A percentile compares a stretch with the other conserved stretches of the same genome.
phyloP scores from a whole-genome alignment of 2,797 vertebrate species.

The Periparus ater region DNA sequence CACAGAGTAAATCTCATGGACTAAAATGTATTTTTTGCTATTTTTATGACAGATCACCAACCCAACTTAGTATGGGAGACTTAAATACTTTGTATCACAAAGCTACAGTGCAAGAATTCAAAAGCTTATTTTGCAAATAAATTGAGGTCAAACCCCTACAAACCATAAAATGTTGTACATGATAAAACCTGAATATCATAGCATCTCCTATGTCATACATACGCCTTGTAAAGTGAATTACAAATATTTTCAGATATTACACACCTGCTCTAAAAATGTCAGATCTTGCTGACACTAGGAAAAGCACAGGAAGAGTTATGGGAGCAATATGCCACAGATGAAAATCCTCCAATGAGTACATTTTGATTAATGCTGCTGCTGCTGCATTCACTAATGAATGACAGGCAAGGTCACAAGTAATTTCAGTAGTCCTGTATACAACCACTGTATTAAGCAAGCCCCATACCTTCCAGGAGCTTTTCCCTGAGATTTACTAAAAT shows the following conservation, averaged over 20 bases:
- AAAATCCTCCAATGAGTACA: not conserved
- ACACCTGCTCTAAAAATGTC: constrained; percentile 18
- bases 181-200: not conserved
- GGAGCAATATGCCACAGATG: not conserved
- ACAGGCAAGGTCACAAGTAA: constrained; percentile 39
- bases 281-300: constrained; percentile 19
- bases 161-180: not conserved
- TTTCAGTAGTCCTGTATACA: not conserved
- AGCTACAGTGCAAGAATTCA: not conserved
- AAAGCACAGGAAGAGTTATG: constrained; percentile 34
- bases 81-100: not conserved
- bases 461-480: not conserved
- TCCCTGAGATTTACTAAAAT: not conserved
- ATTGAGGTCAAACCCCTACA: not conserved
- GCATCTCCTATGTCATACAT: not conserved
- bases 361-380: constrained; percentile 21
- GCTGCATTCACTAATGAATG: not conserved
- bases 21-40: not conserved
- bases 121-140: constrained; percentile 10
- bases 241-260: constrained; percentile 42
- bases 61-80: not conserved
- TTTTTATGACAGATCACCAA: not conserved
- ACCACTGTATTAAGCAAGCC: not conserved
- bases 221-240: not conserved
- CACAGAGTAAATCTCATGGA: not conserved